Percentiles rank a stretch among this genome's conserved stretches.
Conservation (phyloP, 2,888 invertebrate genomes). For the Andrena haemorrhoa region DNA sequence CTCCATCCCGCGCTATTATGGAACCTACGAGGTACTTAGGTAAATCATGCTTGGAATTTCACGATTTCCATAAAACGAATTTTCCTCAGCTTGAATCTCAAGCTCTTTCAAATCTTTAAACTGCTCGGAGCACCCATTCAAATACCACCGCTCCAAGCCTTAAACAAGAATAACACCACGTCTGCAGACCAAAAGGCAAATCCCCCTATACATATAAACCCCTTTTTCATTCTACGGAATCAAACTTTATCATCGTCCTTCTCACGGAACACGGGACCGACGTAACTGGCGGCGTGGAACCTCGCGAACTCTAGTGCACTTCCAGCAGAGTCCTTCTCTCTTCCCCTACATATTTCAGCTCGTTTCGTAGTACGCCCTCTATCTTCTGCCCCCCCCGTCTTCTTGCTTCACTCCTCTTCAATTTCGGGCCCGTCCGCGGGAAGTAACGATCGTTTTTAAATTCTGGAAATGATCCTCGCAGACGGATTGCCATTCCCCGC, state of each 20-base stretch:
- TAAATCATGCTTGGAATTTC: too few relatives aligned
- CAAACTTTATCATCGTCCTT: conserved; percentile 51
- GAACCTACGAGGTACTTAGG: too few relatives aligned
- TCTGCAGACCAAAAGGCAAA: too few relatives aligned
- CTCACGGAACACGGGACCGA: conserved; percentile 52
- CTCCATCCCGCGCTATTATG: not conserved
- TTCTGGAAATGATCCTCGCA: conserved; percentile 57
- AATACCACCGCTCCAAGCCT: not conserved
- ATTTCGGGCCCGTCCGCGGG: not conserved
- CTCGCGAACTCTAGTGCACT: conserved; percentile 44
- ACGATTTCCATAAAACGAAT: conserved; percentile 9
- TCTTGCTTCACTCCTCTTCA: not conserved
- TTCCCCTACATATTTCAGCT: not conserved
- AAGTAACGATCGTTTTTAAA: conserved; percentile 60
- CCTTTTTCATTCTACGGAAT: conserved; percentile 34
- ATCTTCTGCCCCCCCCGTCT: not conserved
- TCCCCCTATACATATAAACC: not conserved
- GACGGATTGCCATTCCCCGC: conserved; percentile 46
- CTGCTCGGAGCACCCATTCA: not conserved
- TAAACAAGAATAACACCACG: not conserved
- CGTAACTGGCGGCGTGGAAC: conserved; percentile 53
- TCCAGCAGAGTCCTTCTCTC: conserved; percentile 6
- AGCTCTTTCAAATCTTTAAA: not conserved
- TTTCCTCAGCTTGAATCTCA: not conserved
- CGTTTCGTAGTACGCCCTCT: conserved; percentile 1